phyloP scores from a whole-genome alignment of 2,113 vertebrate species.

The Todiramphus saurophagus region DNA sequence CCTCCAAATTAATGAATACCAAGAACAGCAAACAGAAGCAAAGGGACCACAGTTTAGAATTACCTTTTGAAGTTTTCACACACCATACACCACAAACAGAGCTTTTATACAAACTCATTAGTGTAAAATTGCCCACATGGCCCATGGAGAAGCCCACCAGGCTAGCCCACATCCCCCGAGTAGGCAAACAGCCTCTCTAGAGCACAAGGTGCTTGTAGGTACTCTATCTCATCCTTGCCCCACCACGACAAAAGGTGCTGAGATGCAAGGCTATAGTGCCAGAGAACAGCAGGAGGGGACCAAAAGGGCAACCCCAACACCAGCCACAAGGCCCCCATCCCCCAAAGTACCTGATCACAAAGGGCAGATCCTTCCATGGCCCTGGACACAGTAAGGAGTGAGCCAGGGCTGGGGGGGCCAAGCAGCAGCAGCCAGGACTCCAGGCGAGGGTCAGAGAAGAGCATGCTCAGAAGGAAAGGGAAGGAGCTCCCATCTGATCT shows the following conservation, averaged over 20 bases:
- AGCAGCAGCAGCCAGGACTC: rapidly evolving
- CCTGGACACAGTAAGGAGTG: rapidly evolving
- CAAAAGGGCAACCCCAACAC: neutral
- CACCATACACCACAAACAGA: too few relatives aligned
- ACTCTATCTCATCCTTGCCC: too few relatives aligned
- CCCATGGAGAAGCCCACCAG: neutral
- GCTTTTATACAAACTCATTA: neutral
- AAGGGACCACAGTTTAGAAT: neutral
- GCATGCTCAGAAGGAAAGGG: rapidly evolving
- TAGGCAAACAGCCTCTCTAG: neutral
- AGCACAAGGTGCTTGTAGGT: neutral
- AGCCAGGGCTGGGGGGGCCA: rapidly evolving
- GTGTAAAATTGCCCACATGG: neutral
- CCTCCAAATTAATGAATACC: too few relatives aligned
- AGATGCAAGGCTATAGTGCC: neutral
- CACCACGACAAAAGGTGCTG: rapidly evolving
- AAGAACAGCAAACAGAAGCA: neutral
- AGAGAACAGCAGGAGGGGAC: neutral
- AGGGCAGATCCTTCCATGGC: rapidly evolving
- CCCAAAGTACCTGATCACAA: neutral
- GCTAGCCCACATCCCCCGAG: neutral
- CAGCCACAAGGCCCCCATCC: rapidly evolving
- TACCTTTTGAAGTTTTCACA: neutral
- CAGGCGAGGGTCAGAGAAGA: rapidly evolving
- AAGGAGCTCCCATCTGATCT: rapidly evolving